Evolutionary conservation across 2,797 vertebrate species (phyloP), one percentile per base, ranked within the genome.

Genomic region (Cynopterus sphinx): DNA sequence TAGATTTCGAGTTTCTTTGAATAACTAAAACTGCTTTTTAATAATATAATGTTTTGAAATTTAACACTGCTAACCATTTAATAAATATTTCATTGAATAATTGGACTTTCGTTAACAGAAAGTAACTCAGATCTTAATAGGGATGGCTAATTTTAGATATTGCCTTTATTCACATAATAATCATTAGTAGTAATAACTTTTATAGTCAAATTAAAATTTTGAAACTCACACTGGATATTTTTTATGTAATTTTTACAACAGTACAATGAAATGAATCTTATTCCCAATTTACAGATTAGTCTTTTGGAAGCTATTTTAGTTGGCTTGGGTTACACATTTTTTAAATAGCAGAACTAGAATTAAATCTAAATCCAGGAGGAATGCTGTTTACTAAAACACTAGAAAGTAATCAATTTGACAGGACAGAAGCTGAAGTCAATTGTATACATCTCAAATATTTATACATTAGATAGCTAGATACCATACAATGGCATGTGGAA

Each of bases 331-430:
- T 74, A 85, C 4, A 41, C 9, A 61, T 36, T 82, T 41, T 19
- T 39, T 89, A 61, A 94, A 61, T 67, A 41, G 10, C 77, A 93
- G 7, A 82, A 74, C 15, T 75, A 36, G 19, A 8, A 57, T 71
- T 82, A 65, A 93, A 93, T 93, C 21, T 74, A 87, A 82, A 82
- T 70, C 36, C 19, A 83, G 36, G 84, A 90, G 39, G 6, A 33
- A 89, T 74, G 3, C 6, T 79, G 4, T 53, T 94, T 79, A 53
- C 19, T 12, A 90, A 90, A 90, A 83, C n/a, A 43, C 9, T 55
- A 77, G 12, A 10, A 94, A 28, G 17, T 21, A 6, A 26, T 77
- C 61, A 51, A 59, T 10, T 70, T 77, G 12, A 71, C 9, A 87
- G 19, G 10, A n/a, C 36, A 67, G 59, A 11, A 75, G 31, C 5